Conservation (phyloP, 2,797 vertebrate genomes). For the Fratercula arctica region DNA sequence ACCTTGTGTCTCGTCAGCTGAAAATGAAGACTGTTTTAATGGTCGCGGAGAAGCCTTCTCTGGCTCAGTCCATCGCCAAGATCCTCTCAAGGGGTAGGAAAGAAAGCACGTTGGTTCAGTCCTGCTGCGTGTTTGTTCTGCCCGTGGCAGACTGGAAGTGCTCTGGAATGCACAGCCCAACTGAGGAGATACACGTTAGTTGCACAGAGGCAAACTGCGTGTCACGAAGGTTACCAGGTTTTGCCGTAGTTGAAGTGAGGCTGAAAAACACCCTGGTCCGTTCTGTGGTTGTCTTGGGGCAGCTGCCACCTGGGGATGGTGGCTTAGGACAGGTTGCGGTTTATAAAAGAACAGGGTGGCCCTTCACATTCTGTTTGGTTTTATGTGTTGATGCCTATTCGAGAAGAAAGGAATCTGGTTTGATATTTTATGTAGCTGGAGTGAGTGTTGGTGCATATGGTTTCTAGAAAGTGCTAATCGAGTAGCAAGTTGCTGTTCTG, state of each 20-base stretch:
- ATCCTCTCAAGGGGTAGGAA: constrained; percentile 93
- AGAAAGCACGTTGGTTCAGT: neutral
- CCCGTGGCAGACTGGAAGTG: accelerated
- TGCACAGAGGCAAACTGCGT: accelerated
- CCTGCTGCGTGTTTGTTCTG: neutral
- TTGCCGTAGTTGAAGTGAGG: accelerated
- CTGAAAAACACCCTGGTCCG: accelerated
- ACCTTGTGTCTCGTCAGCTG: neutral
- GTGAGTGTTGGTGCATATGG: accelerated
- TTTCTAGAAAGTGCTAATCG: neutral
- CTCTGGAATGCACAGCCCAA: accelerated
- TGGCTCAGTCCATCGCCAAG: constrained; percentile 95
- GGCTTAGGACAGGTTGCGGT: neutral
- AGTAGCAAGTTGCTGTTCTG: neutral
- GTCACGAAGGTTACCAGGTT: accelerated
- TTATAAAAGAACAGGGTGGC: neutral
- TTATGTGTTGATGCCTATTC: neutral
- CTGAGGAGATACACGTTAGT: accelerated
- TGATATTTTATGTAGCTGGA: neutral
- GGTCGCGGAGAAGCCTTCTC: constrained; percentile 96
- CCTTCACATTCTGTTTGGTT: neutral
- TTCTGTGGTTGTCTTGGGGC: neutral
- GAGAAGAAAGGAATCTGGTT: neutral
- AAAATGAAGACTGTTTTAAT: constrained; percentile 92
- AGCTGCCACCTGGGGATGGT: neutral